Percentiles rank a stretch among this genome's conserved stretches.
phyloP scores from a whole-genome alignment of 2,888 invertebrate genomes.

The Artemia sinica region DNA sequence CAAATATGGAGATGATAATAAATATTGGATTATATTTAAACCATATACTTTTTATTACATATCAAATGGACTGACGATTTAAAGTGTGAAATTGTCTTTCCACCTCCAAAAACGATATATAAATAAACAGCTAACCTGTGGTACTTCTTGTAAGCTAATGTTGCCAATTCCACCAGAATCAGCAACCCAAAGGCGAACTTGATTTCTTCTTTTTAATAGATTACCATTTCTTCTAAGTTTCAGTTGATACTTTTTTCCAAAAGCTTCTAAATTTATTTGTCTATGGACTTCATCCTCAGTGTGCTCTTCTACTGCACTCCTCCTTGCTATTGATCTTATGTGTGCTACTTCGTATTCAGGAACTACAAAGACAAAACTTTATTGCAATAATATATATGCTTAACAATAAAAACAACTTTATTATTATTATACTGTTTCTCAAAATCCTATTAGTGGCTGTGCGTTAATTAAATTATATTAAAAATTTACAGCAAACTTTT shows the following conservation, averaged over 20 bases:
- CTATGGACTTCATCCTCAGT: slow-evolving; percentile 18
- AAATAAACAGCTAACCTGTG: slow-evolving; percentile 42
- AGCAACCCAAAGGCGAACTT: slow-evolving; percentile 60
- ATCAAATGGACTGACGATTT: too few species aligned
- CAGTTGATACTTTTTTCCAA: slow-evolving; percentile 54
- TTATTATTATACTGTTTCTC: too few species aligned
- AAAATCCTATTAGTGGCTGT: too few species aligned
- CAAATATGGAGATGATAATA: too few species aligned
- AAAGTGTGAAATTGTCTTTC: too few species aligned
- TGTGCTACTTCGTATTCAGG: slow-evolving; percentile 69
- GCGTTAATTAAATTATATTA: too few species aligned
- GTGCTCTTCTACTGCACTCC: slow-evolving; percentile 4
- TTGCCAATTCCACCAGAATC: slow-evolving; percentile 45
- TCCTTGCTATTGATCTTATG: slow-evolving; percentile 33
- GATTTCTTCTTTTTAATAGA: slow-evolving; percentile 52
- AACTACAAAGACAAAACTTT: slow-evolving; percentile 35
- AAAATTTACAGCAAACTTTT: too few species aligned
- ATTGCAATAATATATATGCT: too few species aligned
- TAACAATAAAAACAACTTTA: too few species aligned
- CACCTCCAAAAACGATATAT: background rate
- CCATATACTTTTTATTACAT: too few species aligned
- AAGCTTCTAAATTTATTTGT: slow-evolving; percentile 55
- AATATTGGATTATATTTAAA: too few species aligned
- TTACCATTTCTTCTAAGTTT: slow-evolving; percentile 55
- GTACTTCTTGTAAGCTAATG: slow-evolving; percentile 57